Base-by-base conservation (phyloP, 2,888 invertebrate genomes). In the Pseudococcus jackbeardsleyi region DNA sequence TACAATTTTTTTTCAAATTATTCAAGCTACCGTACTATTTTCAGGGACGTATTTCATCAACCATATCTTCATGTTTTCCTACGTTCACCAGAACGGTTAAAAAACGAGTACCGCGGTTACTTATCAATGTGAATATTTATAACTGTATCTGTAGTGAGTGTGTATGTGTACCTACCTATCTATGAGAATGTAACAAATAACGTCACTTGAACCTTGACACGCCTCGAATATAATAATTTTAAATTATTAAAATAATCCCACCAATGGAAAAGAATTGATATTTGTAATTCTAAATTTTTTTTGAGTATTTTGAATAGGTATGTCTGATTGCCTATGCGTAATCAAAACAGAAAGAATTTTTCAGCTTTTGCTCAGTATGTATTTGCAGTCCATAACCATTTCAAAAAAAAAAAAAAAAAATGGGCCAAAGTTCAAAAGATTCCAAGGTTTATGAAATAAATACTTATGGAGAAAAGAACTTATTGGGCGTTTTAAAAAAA, bases 21-120 rank as follows among this genome's bases (percentile, higher is more conserved):
- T 64, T 64, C 64, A 64, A 42, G 64, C 64, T 64, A 64, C 64
- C 64, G 11, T 22, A 9, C 15, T 9, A 64, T 64, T 64, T 64
- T 64, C 64, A 64, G 64, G 64, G 64, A 64, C 64, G 22, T 22
- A 64, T 64, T 22, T 64, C 64, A 64, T 64, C 22, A 64, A 64
- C 64, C 64, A 64, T 64, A 64, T 64, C 64, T 64, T 64, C 64
- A 22, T 22, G 22, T 64, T 64, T 19, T 22, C 4, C 64, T 19
- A 64, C 22, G 3, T 64, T 22, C 19, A 6, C 54, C 6, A 12
- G 42, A 12, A 50, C 15, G 15, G 15, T 54, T 7, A 54, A 54
- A 54, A 54, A n/a, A 54, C n/a, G n/a, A 54, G n/a, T 54, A n/a
- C 3, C n/a, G n/a, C 54, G 17, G 54, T 54, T 54, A 54, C n/a